Conservation (phyloP, 2,888 invertebrate species). For the Scaptomyza tumidula region DNA sequence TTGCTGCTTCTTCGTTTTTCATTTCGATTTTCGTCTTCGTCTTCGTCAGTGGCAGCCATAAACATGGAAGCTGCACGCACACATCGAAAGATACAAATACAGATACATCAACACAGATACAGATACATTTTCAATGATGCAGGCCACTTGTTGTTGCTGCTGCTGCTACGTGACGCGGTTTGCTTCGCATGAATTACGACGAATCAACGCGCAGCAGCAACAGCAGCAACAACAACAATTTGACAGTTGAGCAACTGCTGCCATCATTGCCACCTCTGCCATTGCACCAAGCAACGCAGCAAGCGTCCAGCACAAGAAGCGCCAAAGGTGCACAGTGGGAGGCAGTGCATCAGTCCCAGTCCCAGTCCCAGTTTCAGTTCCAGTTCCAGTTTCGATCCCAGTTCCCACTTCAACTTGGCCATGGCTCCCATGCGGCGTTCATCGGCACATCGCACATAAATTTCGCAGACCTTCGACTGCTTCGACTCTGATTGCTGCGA, state of each 20-base stretch:
- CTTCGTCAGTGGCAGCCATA: conserved; percentile 71
- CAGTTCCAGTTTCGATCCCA: not conserved
- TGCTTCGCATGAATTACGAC: conserved; percentile 74
- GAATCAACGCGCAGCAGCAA: conserved; percentile 75
- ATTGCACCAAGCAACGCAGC: conserved; percentile 26
- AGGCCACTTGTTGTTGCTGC: conserved; percentile 45
- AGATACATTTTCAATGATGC: conserved; percentile 40
- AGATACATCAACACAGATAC: conserved; percentile 29
- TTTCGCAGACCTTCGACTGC: conserved; percentile 26
- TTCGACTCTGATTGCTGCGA: conserved; percentile 27
- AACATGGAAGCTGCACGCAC: conserved; percentile 71
- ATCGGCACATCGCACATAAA: conserved; percentile 41
- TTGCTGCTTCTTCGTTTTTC: conserved; percentile 40
- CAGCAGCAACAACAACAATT: conserved; percentile 34
- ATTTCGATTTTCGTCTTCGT: conserved; percentile 35
- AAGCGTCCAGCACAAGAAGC: conserved; percentile 57
- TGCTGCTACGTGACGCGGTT: conserved; percentile 42
- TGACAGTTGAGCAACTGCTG: conserved; percentile 83
- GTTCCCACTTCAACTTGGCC: conserved; percentile 16
- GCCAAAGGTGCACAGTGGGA: conserved; percentile 74
- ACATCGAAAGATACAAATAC: conserved; percentile 28
- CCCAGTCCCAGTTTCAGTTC: not conserved
- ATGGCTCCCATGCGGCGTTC: conserved; percentile 41
- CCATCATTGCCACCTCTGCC: conserved; percentile 75
- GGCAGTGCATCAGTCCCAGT: conserved; percentile 27